Base-by-base conservation (phyloP, 2,797 vertebrate species). In the Cynodonichthys magdalenae region DNA sequence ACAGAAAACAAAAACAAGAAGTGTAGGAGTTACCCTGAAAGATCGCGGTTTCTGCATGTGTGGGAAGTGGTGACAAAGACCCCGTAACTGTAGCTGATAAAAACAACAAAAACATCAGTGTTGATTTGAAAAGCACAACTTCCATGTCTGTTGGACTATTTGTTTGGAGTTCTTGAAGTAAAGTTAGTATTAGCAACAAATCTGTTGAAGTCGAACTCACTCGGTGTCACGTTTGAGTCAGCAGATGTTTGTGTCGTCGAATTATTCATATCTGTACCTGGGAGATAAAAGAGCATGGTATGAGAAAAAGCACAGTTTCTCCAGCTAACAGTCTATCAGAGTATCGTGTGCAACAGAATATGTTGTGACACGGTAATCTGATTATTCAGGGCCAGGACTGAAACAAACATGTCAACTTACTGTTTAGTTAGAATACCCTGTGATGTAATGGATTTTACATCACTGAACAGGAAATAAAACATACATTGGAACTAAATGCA, bases 281-380 rank as follows among this genome's bases (percentile, higher is more conserved):
- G 4, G 53, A 77, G 50, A 79, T 64, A 64, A 64, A 62, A 45
- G 60, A 63, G 50, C 24, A 52, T 39, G 68, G 75, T 62, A 69
- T 64, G 84, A 72, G 73, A 36, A 36, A 39, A 2, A 12, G 68
- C 27, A 45, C 12, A 34, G n/a, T 4, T 14, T 50, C 58, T 50
- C 28, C 44, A 52, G 53, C 29, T 44, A 54, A 54, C 36, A 17
- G 20, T 52, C 48, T 34, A 34, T 58, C 2, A 46, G 41, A 39
- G 46, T 29, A 10, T 42, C 70, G 72, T 74, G 65, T 82, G 66
- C 56, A 79, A 54, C 66, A 53, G 63, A 24, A 36, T 46, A 56
- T 54, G 70, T 73, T 80, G 46, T 29, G 74, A 75, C 73, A 60
- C 59, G 42, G 19, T 88, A 87, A 91, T 84, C 83, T 55, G 82